phyloP scores from a whole-genome alignment of 1,140 invertebrate genomes.

The Scaptomyza hsui region DNA sequence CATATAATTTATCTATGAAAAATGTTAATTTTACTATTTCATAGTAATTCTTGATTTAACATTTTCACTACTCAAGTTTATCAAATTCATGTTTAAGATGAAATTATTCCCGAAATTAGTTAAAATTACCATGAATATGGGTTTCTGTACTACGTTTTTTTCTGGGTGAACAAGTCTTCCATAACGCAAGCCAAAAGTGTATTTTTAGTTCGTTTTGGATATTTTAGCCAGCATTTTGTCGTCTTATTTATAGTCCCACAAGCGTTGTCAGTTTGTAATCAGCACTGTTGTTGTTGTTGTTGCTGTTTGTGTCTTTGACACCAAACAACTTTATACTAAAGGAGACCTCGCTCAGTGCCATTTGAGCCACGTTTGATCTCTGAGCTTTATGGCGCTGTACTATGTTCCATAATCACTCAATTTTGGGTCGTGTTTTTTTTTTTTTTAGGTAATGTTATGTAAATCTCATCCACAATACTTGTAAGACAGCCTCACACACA shows the following conservation, averaged over 20 bases:
- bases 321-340: slow-evolving; percentile 50
- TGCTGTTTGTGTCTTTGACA: slow-evolving; percentile 43
- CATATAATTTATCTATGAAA: too few relatives aligned
- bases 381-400: slow-evolving; percentile 16
- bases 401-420: slow-evolving; percentile 33
- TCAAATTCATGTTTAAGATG: too few relatives aligned
- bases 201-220: slow-evolving; percentile 7
- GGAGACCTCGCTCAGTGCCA: slow-evolving; percentile 37
- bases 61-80: too few relatives aligned
- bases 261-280: slow-evolving; percentile 23
- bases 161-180: too few relatives aligned
- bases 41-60: too few relatives aligned
- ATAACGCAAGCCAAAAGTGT: background rate
- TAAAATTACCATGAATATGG: too few relatives aligned
- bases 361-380: slow-evolving; percentile 16
- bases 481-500: slow-evolving; percentile 11
- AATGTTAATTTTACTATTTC: too few relatives aligned
- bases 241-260: slow-evolving; percentile 17
- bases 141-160: too few relatives aligned
- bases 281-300: slow-evolving; percentile 26
- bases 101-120: too few relatives aligned
- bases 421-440: slow-evolving; percentile 8
- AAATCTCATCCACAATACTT: slow-evolving; percentile 31
- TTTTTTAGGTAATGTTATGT: slow-evolving; percentile 45
- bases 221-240: background rate